Conservation (phyloP, 2,797 vertebrate species). For the Atherinosoma microstoma region DNA sequence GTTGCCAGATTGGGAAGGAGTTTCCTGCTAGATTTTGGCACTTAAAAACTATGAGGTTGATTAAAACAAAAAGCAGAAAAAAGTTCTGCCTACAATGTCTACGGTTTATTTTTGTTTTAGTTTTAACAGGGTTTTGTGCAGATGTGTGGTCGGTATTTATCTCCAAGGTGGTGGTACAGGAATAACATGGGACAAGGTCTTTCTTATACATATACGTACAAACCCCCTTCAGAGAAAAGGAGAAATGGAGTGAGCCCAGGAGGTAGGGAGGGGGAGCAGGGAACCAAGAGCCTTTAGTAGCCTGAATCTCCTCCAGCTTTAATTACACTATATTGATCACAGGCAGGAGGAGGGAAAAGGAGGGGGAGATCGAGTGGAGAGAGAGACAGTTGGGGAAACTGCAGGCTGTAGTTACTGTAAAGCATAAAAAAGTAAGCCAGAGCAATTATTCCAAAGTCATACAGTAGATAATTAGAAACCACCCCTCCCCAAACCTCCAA, state of each 20-base stretch:
- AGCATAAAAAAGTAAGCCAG: slow-evolving; percentile 31
- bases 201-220: slow-evolving; percentile 14
- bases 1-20: slow-evolving; percentile 9
- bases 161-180: neutral
- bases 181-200: slow-evolving; percentile 29
- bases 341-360: slow-evolving; percentile 25
- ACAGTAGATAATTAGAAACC: slow-evolving; percentile 75
- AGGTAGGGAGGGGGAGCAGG: slow-evolving; percentile 15
- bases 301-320: slow-evolving; percentile 75
- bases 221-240: slow-evolving; percentile 39
- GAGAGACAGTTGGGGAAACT: slow-evolving; percentile 51
- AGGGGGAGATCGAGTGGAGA: neutral
- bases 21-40: slow-evolving; percentile 12
- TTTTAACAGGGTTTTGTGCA: slow-evolving; percentile 7
- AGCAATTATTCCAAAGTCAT: slow-evolving; percentile 65
- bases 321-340: slow-evolving; percentile 85
- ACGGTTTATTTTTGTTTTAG: slow-evolving; percentile 6
- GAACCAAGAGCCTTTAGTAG: slow-evolving; percentile 51
- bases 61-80: neutral
- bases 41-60: slow-evolving; percentile 16
- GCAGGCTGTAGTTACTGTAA: slow-evolving; percentile 66
- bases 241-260: slow-evolving; percentile 51
- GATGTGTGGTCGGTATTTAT: slow-evolving; percentile 26
- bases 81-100: slow-evolving; percentile 16
- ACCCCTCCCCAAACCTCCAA: slow-evolving; percentile 27